phyloP scores from a whole-genome alignment of 2,888 invertebrate species.

The Papilio elwesi region DNA sequence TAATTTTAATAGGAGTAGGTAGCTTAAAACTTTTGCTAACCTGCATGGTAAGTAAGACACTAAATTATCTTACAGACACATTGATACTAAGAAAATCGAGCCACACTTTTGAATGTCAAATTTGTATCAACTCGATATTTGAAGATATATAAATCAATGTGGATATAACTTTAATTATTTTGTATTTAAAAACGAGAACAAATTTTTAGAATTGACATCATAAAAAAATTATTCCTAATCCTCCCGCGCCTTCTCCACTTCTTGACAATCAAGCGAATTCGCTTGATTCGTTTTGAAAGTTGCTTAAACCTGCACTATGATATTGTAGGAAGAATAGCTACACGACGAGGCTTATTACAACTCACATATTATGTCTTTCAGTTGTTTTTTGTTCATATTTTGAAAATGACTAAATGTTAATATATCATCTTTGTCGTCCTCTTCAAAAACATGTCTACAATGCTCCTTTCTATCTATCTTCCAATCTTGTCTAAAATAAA shows the following conservation, averaged over 20 bases:
- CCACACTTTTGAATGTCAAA: too few relatives aligned
- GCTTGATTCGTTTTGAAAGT: not conserved
- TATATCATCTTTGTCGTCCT: not conserved
- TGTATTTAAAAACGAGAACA: not conserved
- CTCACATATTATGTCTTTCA: conserved; percentile 8
- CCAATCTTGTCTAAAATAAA: not conserved
- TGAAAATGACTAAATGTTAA: not conserved
- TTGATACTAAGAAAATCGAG: too few relatives aligned
- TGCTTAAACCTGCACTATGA: not conserved
- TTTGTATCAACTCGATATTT: too few relatives aligned
- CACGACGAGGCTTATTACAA: not conserved
- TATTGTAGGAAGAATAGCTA: not conserved
- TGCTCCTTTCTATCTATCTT: not conserved
- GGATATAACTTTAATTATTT: conserved; percentile 1
- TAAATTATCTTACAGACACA: too few relatives aligned
- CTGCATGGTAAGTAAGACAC: too few relatives aligned
- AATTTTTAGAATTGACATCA: not conserved
- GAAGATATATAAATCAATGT: too few relatives aligned
- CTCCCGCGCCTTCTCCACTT: not conserved
- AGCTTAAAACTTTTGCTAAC: too few relatives aligned
- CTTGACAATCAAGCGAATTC: not conserved
- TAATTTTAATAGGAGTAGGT: too few relatives aligned
- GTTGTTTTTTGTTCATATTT: conserved; percentile 7
- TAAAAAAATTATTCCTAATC: not conserved
- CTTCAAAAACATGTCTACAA: not conserved